Percentiles rank a stretch among this genome's conserved stretches.
Evolutionary conservation across 1,140 invertebrate genomes (phyloP).

Genomic region (Trachymyrmex septentrionalis): DNA sequence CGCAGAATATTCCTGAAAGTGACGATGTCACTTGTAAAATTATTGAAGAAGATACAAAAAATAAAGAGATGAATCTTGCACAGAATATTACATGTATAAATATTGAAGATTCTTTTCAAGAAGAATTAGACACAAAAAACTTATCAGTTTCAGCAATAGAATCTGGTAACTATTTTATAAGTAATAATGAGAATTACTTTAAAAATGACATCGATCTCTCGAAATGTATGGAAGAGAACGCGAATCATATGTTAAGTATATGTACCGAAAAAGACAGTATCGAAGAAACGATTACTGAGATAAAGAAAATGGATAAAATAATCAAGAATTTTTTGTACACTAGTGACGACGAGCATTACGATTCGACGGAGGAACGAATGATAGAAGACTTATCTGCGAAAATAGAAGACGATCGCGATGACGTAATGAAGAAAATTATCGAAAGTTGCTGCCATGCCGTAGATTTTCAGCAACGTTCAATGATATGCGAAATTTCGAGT

Average conservation of each 20-base stretch:
- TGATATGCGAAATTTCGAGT: background rate
- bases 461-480: background rate
- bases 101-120: background rate
- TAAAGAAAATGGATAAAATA: slow-evolving; percentile 25
- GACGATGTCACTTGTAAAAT: background rate
- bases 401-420: slow-evolving; percentile 15
- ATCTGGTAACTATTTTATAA: background rate
- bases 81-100: background rate
- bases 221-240: background rate
- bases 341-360: background rate
- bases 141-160: background rate
- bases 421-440: slow-evolving; percentile 27
- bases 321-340: background rate
- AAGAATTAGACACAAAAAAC: background rate
- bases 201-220: background rate
- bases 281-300: background rate
- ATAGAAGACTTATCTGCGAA: slow-evolving; percentile 1
- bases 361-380: slow-evolving; percentile 26
- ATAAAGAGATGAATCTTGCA: background rate
- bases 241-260: background rate
- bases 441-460: background rate
- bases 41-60: background rate
- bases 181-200: background rate
- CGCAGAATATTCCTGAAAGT: background rate
- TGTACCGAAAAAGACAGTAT: background rate